Evolutionary conservation across 2,797 vertebrate species (phyloP).

Genomic region (Pipistrellus pygmaeus): DNA sequence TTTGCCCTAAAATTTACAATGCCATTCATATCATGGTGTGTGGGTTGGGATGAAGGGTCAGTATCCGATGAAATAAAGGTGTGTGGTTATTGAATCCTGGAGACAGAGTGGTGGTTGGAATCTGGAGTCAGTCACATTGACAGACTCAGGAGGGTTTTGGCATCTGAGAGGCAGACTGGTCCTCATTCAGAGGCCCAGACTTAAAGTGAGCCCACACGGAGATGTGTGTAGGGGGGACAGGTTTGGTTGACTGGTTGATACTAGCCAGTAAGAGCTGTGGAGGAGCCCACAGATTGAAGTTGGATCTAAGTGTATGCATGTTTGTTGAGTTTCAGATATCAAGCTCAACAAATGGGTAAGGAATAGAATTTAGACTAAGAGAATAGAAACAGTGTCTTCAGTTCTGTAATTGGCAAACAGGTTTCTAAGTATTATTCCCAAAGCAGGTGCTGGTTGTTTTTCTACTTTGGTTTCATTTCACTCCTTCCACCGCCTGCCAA

Average conservation of each 20-base stretch:
- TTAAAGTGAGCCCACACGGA: not conserved
- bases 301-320: not conserved
- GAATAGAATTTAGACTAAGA: conserved; percentile 32
- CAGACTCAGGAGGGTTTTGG: not conserved
- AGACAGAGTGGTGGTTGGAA: not conserved
- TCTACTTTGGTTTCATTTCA: conserved; percentile 11
- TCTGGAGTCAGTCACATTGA: not conserved
- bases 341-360: not conserved
- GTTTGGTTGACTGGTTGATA: not conserved
- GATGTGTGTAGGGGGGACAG: not conserved
- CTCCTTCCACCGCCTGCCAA: not conserved
- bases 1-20: not conserved
- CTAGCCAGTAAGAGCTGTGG: not conserved
- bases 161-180: not conserved
- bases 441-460: conserved; percentile 12
- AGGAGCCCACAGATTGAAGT: not conserved
- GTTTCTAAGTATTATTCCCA: conserved; percentile 31
- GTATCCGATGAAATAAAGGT: not conserved
- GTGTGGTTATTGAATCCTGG: not conserved
- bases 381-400: conserved; percentile 11
- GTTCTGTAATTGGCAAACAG: not conserved
- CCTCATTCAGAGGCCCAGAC: not conserved
- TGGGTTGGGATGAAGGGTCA: not conserved
- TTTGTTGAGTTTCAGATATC: conserved; percentile 23
- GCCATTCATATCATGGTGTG: not conserved